Evolutionary conservation across 2,113 vertebrate species (phyloP), one percentile per base, ranked within the genome.

Genomic region (Anguilla japonica): DNA sequence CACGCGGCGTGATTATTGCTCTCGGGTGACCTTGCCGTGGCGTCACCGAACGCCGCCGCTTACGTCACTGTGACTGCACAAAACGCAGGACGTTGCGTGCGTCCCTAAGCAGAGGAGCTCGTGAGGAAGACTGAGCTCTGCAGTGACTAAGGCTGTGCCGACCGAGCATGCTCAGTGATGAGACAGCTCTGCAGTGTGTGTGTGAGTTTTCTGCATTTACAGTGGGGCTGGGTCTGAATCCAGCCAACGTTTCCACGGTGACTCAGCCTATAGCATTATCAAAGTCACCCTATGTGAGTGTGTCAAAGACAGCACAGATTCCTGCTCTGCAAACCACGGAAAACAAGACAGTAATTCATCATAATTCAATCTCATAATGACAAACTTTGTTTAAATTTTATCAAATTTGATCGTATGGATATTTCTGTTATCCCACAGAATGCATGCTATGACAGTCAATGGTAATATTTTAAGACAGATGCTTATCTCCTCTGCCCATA

Each of bases 241-340:
- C n/a, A 34, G 71, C 89, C 82, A 90, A 90, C 92, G 86, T 93
- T 95, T 94, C 93, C 92, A 92, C 90, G 90, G 85, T 95, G 93
- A 95, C 92, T 94, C 93, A 94, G 92, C 87, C 88, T 88, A 85
- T 90, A 89, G 91, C 92, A 91, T 92, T 89, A 89, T 29, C 71
- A 75, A n/a, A n/a, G 9, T 75, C 26, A 34, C 20, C 26, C 87
- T 87, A 92, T 11, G 87, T 91, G 88, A 89, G 79, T 60, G 22
- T 57, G 41, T 40, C 53, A 67, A 41, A 79, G 63, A n/a, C 41
- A 43, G 84, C 71, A 75, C 71, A 34, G n/a, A 13, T n/a, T 13
- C 3, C 9, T 2, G 60, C 60, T 26, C 60, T 22, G 60, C 22
- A 67, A 26, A 53, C 60, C 22, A 26, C 26, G 60, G 60, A 26